Conservation (phyloP, 1,140 invertebrate species). For the Meloidogyne exigua region DNA sequence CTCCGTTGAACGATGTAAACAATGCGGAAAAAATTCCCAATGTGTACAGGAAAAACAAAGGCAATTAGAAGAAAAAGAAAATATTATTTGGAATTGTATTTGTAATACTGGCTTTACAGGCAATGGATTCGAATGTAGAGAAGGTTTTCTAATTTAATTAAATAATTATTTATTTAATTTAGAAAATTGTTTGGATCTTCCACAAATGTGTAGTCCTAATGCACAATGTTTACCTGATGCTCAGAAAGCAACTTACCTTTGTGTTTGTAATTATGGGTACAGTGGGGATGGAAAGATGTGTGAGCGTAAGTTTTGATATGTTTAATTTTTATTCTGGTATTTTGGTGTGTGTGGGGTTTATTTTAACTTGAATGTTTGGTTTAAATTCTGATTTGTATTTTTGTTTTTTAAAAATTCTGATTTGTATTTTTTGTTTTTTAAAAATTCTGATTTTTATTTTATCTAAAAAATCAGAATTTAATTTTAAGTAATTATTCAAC, state of each 20-base stretch:
- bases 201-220: conserved; percentile 61
- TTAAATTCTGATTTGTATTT: too few relatives aligned
- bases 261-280: conserved; percentile 66
- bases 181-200: conserved; percentile 53
- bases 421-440: background rate
- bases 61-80: background rate
- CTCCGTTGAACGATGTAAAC: background rate
- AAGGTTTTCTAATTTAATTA: conserved; percentile 9
- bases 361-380: background rate
- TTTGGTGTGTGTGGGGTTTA: background rate
- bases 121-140: conserved; percentile 34
- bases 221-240: conserved; percentile 64
- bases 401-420: background rate
- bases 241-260: conserved; percentile 57
- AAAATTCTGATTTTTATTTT: background rate
- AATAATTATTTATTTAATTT: background rate
- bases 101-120: conserved; percentile 39
- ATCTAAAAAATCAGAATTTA: background rate
- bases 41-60: conserved; percentile 13
- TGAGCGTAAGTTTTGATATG: conserved; percentile 45
- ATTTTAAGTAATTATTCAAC: conserved; percentile 9
- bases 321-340: background rate
- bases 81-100: conserved; percentile 33
- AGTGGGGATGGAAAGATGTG: conserved; percentile 66
- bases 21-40: conserved; percentile 32